Evolutionary conservation across 2,888 invertebrate genomes (phyloP).

Genomic region (Lepidonotus clava): DNA sequence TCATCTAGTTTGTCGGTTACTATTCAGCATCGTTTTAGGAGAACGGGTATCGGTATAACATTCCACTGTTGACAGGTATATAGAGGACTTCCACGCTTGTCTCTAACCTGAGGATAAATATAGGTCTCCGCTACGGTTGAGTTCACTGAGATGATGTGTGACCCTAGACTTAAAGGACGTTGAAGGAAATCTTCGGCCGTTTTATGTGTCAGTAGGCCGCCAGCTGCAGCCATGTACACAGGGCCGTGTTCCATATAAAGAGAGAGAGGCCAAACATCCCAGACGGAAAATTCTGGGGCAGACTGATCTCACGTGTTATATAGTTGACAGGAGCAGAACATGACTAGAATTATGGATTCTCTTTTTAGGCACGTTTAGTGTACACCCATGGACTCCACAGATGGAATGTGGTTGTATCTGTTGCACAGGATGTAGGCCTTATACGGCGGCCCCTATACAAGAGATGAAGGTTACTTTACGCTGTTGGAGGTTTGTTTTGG

Average conservation of each 20-base stretch:
- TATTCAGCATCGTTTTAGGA: too few relatives aligned
- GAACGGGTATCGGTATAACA: too few relatives aligned
- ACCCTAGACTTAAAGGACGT: too few relatives aligned
- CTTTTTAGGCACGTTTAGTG: not conserved
- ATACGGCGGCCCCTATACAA: not conserved
- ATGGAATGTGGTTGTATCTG: not conserved
- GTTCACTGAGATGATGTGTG: too few relatives aligned
- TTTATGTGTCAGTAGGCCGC: constrained; percentile 11
- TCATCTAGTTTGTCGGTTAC: too few relatives aligned
- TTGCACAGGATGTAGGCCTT: not conserved
- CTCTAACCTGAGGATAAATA: too few relatives aligned
- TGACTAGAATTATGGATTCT: not conserved
- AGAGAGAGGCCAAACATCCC: not conserved
- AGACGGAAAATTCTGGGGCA: not conserved
- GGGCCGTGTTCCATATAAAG: not conserved
- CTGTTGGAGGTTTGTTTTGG: not conserved
- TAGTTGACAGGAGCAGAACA: not conserved
- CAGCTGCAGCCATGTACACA: not conserved
- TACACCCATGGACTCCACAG: not conserved
- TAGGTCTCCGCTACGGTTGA: too few relatives aligned
- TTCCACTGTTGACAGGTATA: too few relatives aligned
- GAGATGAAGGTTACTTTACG: not conserved
- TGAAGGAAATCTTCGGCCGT: too few relatives aligned
- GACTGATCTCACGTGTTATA: not conserved
- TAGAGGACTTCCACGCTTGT: too few relatives aligned